phyloP scores from a whole-genome alignment of 1,140 invertebrate species.

The Planococcus citri region DNA sequence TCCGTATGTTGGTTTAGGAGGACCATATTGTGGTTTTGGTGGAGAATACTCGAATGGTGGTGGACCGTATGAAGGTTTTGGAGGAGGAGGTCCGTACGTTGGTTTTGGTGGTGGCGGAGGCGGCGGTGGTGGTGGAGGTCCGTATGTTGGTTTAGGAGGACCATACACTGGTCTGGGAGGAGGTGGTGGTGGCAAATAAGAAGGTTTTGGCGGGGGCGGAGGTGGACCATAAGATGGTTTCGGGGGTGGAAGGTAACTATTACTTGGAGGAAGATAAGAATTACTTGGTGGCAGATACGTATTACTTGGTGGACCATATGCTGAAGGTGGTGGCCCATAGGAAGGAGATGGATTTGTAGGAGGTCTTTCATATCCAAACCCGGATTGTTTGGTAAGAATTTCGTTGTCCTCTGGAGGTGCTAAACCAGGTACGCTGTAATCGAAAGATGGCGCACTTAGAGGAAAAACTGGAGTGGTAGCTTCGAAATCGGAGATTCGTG shows the following conservation, averaged over 20 bases:
- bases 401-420: too few species aligned
- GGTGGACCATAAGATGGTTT: constrained; percentile 34
- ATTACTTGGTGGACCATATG: constrained; percentile 23
- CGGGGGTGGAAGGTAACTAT: constrained; percentile 32
- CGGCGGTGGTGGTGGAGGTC: too few species aligned
- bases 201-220: constrained; percentile 29
- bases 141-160: constrained; percentile 36
- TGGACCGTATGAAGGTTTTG: constrained; percentile 31
- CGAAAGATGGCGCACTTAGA: too few species aligned
- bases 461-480: too few species aligned
- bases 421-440: too few species aligned
- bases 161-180: constrained; percentile 36
- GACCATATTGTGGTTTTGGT: constrained; percentile 35
- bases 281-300: neutral
- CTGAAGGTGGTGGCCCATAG: too few species aligned
- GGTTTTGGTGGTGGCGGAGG: constrained; percentile 30
- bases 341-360: constrained; percentile 28
- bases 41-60: constrained; percentile 33
- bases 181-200: constrained; percentile 30
- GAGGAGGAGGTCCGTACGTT: constrained; percentile 34
- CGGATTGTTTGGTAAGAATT: constrained; percentile 34
- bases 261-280: constrained; percentile 31
- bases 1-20: constrained; percentile 34
- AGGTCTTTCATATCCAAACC: constrained; percentile 30
- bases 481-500: too few species aligned